Evolutionary conservation across 2,797 vertebrate species (phyloP), one percentile per base, ranked within the genome.

Genomic region (Dryobates pubescens): DNA sequence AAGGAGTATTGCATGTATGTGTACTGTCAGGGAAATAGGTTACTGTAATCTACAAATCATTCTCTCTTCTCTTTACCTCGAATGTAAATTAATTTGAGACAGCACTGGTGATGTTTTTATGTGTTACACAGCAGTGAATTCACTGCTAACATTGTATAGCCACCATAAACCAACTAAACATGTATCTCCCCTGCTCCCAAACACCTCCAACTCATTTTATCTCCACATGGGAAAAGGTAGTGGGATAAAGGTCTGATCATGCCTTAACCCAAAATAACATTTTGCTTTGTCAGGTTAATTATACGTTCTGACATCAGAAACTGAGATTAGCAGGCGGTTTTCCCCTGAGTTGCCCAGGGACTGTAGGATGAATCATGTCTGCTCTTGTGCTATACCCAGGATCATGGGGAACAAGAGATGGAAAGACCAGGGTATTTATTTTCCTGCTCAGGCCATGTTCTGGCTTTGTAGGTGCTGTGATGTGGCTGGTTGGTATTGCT

Each of bases 281-380:
- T 94, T 93, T 69, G 68, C 56, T 96, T 85, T 94, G 90, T 92
- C 58, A 53, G 34, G 49, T 91, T 93, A 92, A 92, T 94, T 82
- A 79, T 63, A 86, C 0, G 1, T 90, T 91, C 83, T 90, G 90
- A 93, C 81, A 91, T 70, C 85, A 94, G 79, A 67, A 90, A 82
- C 81, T 77, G 90, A 91, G 92, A 94, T 91, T 84, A 93, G 90
- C 78, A 90, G 75, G 78, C 1, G 2, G 51, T 85, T 95, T 91
- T 93, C 88, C 90, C 86, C 47, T 75, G 75, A 38, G 56, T 84
- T 87, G 73, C 81, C 64, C 90, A 77, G 90, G 87, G 83, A 90
- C 90, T 14, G 84, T 49, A 64, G 75, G 77, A 82, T 87, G 92
- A 96, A 85, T 93, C 86, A 85, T 5, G 26, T 79, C 72, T 2